Base-by-base conservation (phyloP, 2,888 invertebrate species). In the Dicycla oo region DNA sequence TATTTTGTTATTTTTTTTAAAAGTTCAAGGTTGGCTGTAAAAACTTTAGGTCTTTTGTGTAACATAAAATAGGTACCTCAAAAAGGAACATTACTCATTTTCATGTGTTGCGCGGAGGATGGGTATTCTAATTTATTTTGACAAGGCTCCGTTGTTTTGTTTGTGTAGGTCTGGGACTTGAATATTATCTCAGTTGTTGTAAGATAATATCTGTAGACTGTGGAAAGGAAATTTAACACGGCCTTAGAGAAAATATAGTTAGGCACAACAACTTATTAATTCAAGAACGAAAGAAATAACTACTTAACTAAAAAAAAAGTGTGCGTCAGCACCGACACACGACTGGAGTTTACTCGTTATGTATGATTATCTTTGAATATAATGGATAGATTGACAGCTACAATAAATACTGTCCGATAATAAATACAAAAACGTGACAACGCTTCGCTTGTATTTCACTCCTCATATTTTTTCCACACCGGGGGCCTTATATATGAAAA, bases 51-150 rank as follows among this genome's bases (percentile, higher is more conserved):
- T 65, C 67, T 77, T 81, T 77, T 72, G 63, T 74, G 62, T 74
- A 65, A 58, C 47, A 64, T 67, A 80, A 80, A 73, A 68, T 61
- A 30, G 30, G 30, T 34, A 54, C 18, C 57, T 63, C 53, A 54
- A 67, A 78, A 78, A 54, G 64, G 73, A 68, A 63, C 57, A 66
- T 78, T 75, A 57, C 38, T 76, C 77, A 69, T 65, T 69, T 75
- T 80, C 81, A 80, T 75, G 69, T 75, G 76, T 64, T 64, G 60
- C 43, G 63, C 64, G 45, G 64, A 38, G 69, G 69, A 65, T 75
- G 81, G 64, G 69, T 65, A 57, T 60, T 75, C 45, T 78, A 78
- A 81, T 78, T 78, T 78, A 78, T 78, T 76, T 81, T 81, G 77
- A 81, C 78, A 81, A 81, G 70, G 56, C 70, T 61, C 47, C 53